Conservation (phyloP, 2,888 invertebrate genomes). For the Dichetophora obliterata region DNA sequence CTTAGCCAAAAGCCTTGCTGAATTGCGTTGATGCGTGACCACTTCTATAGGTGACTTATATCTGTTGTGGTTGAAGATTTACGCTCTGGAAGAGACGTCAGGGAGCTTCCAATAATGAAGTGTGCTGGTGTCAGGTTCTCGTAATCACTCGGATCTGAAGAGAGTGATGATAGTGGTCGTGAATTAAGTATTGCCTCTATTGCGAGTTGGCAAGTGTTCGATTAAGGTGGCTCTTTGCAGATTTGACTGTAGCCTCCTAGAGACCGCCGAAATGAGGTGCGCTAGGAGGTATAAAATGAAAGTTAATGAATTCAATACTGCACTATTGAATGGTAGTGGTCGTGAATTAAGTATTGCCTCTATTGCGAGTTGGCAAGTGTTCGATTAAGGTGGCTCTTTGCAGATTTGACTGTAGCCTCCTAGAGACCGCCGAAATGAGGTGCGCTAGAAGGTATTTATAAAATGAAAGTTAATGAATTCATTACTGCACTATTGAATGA, state of each 20-base stretch:
- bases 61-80: background rate
- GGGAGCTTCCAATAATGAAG: too few relatives aligned
- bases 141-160: constrained; percentile 41
- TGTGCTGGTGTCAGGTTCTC: too few relatives aligned
- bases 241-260: constrained; percentile 40
- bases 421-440: constrained; percentile 42
- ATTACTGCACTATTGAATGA: too few relatives aligned
- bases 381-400: constrained; percentile 42
- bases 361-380: constrained; percentile 39
- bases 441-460: background rate
- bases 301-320: constrained; percentile 5
- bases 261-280: constrained; percentile 40
- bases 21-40: too few relatives aligned
- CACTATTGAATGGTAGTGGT: constrained; percentile 34
- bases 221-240: constrained; percentile 40
- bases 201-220: constrained; percentile 37
- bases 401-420: constrained; percentile 37
- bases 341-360: constrained; percentile 44
- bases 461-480: too few relatives aligned
- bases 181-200: constrained; percentile 46
- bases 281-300: background rate
- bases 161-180: constrained; percentile 36
- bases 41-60: too few relatives aligned
- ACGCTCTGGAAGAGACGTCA: too few relatives aligned
- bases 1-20: too few relatives aligned